phyloP scores from a whole-genome alignment of 2,888 invertebrate genomes.

The Lepidocyrtinus sp. region DNA sequence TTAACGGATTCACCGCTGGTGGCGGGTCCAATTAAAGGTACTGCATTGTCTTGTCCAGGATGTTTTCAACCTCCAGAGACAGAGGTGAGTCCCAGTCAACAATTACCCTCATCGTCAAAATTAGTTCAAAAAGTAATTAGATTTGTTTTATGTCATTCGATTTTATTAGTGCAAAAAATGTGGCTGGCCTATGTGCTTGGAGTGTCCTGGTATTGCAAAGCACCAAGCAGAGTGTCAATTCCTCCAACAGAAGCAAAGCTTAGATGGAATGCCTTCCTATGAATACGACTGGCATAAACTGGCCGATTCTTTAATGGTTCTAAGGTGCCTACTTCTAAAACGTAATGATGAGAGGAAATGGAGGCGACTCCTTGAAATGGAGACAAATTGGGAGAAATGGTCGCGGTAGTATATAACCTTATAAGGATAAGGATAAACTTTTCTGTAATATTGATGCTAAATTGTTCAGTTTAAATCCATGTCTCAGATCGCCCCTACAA shows the following conservation, averaged over 20 bases:
- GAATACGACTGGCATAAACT: slow-evolving; percentile 47
- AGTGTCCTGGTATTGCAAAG: slow-evolving; percentile 37
- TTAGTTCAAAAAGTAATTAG: no score
- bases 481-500: slow-evolving; percentile 56
- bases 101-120: no score
- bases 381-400: slow-evolving; percentile 66
- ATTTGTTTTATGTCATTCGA: no score
- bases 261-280: not conserved
- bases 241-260: not conserved
- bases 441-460: no score
- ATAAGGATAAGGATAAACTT: no score
- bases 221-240: slow-evolving; percentile 60
- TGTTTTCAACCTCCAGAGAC: slow-evolving; percentile 59
- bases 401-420: slow-evolving; percentile 52
- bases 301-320: slow-evolving; percentile 64
- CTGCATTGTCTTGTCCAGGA: slow-evolving; percentile 62
- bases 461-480: not conserved
- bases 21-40: slow-evolving; percentile 59
- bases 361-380: slow-evolving; percentile 63
- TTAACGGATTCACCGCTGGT: slow-evolving; percentile 64
- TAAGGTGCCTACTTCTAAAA: slow-evolving; percentile 66
- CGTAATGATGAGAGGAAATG: slow-evolving; percentile 52
- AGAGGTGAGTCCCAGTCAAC: slow-evolving; percentile 29
- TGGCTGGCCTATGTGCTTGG: slow-evolving; percentile 61
- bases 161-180: slow-evolving; percentile 60